phyloP scores from a whole-genome alignment of 2,888 invertebrate genomes.

The Macropis europaea region DNA sequence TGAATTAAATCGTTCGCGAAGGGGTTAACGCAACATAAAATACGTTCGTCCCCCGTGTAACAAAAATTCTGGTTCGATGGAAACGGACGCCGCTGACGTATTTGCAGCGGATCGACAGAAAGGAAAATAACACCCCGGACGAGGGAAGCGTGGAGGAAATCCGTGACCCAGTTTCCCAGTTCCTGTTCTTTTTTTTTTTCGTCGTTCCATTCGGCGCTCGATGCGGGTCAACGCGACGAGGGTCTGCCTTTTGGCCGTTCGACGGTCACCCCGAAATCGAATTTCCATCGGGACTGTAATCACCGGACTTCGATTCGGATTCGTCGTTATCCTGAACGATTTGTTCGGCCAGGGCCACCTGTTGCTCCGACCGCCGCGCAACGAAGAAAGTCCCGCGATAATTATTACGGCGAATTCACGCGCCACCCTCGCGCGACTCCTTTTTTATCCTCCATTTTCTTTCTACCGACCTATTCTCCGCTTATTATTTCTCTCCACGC shows the following conservation, averaged over 20 bases:
- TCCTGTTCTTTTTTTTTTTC: slow-evolving; percentile 17
- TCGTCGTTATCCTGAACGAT: slow-evolving; percentile 72
- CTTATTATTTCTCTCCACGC: background rate
- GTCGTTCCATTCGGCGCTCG: slow-evolving; percentile 11
- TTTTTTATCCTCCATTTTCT: background rate
- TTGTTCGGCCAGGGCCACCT: slow-evolving; percentile 70
- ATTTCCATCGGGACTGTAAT: slow-evolving; percentile 61
- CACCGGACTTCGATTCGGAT: slow-evolving; percentile 65
- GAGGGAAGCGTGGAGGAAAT: slow-evolving; percentile 25
- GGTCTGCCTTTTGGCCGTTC: slow-evolving; percentile 46
- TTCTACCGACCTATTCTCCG: slow-evolving; percentile 14
- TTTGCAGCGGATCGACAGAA: background rate
- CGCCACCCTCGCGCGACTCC: slow-evolving; percentile 24
- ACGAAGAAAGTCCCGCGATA: slow-evolving; percentile 61
- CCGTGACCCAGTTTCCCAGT: slow-evolving; percentile 36
- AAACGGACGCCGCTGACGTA: too few species aligned
- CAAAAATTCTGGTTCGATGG: too few species aligned
- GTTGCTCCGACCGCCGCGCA: slow-evolving; percentile 58
- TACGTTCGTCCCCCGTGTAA: too few species aligned
- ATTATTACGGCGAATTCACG: slow-evolving; percentile 65
- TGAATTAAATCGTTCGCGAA: too few species aligned
- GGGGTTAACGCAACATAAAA: too few species aligned
- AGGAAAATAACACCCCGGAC: slow-evolving; percentile 34
- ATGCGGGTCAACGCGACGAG: slow-evolving; percentile 26
- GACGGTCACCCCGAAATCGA: slow-evolving; percentile 58